Conservation (phyloP, 2,113 vertebrate species). For the Zosterops borbonicus region DNA sequence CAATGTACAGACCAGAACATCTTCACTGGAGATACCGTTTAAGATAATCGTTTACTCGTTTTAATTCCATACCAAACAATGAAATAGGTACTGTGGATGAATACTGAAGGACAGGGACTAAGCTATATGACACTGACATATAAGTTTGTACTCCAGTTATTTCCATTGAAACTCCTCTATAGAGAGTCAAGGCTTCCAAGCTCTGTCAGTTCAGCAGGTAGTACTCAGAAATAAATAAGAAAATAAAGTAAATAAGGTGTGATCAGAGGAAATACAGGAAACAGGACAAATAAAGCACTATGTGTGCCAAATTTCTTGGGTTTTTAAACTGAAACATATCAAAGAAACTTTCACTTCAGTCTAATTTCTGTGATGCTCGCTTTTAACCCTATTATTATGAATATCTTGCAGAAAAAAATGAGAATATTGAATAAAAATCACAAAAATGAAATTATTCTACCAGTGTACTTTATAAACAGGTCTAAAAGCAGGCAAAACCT, state of each 20-base stretch:
- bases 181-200: neutral
- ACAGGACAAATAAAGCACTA: neutral
- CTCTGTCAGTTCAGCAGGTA: neutral
- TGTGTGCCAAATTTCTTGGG: neutral
- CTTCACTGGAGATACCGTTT: neutral
- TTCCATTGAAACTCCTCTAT: neutral
- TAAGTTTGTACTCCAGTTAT: neutral
- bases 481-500: neutral
- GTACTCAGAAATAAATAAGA: neutral
- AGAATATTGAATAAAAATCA: neutral
- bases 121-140: neutral
- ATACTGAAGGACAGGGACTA: neutral
- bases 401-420: neutral
- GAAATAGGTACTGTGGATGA: neutral
- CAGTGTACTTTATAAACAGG: neutral
- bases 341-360: neutral
- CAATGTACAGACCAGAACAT: neutral
- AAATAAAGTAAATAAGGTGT: neutral
- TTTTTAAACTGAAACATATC: neutral
- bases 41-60: neutral
- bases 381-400: neutral
- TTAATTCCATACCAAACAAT: neutral
- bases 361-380: neutral
- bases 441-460: neutral
- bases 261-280: neutral